Evolutionary conservation across 2,797 vertebrate species (phyloP).

Genomic region (Botia almorhae): DNA sequence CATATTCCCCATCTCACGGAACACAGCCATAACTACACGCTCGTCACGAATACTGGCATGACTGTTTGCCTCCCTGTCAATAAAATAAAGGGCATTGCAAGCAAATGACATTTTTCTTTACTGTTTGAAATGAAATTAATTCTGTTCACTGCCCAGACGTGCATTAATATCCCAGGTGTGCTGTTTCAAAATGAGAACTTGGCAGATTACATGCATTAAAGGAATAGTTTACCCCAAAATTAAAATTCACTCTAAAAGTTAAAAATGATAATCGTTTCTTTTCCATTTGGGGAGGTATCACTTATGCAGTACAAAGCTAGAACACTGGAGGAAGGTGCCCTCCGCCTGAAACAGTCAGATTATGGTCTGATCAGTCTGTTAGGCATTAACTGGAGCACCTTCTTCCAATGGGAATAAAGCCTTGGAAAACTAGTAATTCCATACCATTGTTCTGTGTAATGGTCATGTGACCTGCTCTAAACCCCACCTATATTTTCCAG

Average conservation of each 20-base stretch:
- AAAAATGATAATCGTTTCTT: too few species aligned
- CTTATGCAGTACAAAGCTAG: too few species aligned
- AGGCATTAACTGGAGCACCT: background rate
- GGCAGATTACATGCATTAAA: background rate
- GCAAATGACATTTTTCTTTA: conserved; percentile 38
- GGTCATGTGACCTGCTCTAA: conserved; percentile 13
- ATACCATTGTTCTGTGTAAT: background rate
- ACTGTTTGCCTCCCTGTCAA: conserved; percentile 24
- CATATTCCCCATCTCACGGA: conserved; percentile 38
- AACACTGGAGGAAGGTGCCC: too few species aligned
- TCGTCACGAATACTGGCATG: background rate
- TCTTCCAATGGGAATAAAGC: background rate
- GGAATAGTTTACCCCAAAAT: background rate
- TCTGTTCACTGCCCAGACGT: conserved; percentile 17
- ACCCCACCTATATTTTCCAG: conserved; percentile 33
- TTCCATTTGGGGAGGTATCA: too few species aligned
- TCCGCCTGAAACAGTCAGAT: too few species aligned
- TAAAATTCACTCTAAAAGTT: too few species aligned
- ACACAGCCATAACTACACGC: conserved; percentile 18
- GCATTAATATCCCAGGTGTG: conserved; percentile 16
- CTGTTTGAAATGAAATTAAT: conserved; percentile 38
- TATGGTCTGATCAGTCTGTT: background rate
- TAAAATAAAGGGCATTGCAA: conserved; percentile 43
- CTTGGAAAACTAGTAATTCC: background rate
- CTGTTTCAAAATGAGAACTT: conserved; percentile 36